These are phyloP conservation scores for Myotis vivesi DNA, from an alignment of 2,797 vertebrate genomes.

Conservation along the genomic window DNA sequence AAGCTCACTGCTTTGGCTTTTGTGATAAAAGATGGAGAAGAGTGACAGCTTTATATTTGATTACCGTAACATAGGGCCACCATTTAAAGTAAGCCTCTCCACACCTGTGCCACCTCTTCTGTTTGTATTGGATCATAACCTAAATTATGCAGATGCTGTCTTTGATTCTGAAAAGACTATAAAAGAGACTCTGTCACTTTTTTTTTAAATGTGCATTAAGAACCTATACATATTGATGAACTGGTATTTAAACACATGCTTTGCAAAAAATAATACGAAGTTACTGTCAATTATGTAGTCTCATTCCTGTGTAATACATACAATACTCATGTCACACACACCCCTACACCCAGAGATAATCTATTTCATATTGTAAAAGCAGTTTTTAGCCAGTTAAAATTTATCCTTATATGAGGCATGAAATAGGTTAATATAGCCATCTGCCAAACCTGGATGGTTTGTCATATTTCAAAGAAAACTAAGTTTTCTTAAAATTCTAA, in stretches of 20 bases:
- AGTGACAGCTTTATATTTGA: background rate
- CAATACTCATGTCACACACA: background rate
- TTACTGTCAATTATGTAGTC: conserved; percentile 39
- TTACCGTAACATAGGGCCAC: background rate
- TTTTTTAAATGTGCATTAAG: background rate
- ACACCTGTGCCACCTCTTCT: background rate
- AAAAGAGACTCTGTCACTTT: background rate
- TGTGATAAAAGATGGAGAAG: background rate
- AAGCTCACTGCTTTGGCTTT: background rate
- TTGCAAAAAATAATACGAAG: conserved; percentile 67
- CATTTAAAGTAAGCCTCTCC: background rate
- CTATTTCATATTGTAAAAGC: conserved; percentile 37
- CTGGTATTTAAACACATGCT: conserved; percentile 56
- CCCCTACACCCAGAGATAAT: background rate
- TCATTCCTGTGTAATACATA: conserved; percentile 17
- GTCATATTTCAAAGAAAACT: conserved; percentile 57
- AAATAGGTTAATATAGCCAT: conserved; percentile 52
- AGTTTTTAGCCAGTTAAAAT: conserved; percentile 37
- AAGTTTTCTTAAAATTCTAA: conserved; percentile 51
- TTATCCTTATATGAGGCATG: conserved; percentile 11
- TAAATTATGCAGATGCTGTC: background rate
- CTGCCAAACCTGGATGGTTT: background rate
- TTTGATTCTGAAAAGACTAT: background rate
- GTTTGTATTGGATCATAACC: background rate
- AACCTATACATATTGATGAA: conserved; percentile 53